Conservation (phyloP, 2,113 vertebrate species). For the Zosterops pallidus region DNA sequence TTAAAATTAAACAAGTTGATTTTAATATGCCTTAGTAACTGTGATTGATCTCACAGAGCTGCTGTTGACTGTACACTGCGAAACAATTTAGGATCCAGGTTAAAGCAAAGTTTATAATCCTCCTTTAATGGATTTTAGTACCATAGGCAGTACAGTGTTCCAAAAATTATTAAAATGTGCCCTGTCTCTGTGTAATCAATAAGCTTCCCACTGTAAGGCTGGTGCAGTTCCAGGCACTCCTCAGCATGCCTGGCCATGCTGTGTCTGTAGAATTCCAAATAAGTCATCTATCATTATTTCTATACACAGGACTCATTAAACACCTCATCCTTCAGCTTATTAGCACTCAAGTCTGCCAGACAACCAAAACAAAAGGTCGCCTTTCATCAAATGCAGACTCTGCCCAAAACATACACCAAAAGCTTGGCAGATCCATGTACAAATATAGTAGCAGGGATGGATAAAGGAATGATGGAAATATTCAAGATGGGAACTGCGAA, state of each 20-base stretch:
- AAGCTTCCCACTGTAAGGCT: slow-evolving; percentile 68
- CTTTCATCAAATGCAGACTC: slow-evolving; percentile 65
- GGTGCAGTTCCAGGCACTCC: slow-evolving; percentile 67
- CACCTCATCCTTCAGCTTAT: slow-evolving; percentile 74
- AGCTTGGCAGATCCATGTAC: neutral
- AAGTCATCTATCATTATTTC: slow-evolving; percentile 74
- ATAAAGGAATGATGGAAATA: neutral
- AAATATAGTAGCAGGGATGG: neutral
- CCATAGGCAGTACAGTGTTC: slow-evolving; percentile 66
- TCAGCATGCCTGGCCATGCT: slow-evolving; percentile 50
- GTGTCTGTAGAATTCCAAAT: slow-evolving; percentile 72
- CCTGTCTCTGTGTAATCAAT: slow-evolving; percentile 75
- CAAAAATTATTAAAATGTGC: slow-evolving; percentile 78
- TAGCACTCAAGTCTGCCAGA: slow-evolving; percentile 67
- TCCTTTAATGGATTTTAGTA: slow-evolving; percentile 74
- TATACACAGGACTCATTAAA: slow-evolving; percentile 69
- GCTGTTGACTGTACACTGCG: slow-evolving; percentile 68
- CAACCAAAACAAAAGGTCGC: slow-evolving; percentile 75
- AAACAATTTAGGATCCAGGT: slow-evolving; percentile 69
- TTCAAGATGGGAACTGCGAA: neutral
- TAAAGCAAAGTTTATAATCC: slow-evolving; percentile 73
- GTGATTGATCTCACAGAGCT: slow-evolving; percentile 64
- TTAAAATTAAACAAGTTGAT: slow-evolving; percentile 73
- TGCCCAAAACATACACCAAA: slow-evolving; percentile 52
- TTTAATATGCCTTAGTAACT: slow-evolving; percentile 67